Evolutionary conservation across 2,888 invertebrate species (phyloP).

Genomic region (Caenorhabditis afra): DNA sequence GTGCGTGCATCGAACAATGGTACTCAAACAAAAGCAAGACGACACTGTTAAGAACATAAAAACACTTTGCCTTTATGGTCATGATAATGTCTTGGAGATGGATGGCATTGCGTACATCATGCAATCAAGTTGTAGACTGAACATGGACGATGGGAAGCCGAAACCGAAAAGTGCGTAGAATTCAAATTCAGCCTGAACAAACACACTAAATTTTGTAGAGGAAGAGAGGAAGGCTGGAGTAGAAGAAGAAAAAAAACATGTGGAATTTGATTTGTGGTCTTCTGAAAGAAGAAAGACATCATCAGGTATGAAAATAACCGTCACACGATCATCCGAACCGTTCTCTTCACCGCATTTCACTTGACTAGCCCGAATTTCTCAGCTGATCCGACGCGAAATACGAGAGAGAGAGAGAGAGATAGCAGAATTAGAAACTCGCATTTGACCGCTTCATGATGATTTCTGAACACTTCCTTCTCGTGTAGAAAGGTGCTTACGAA

Average conservation of each 20-base stretch:
- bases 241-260: background rate
- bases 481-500: conserved; percentile 23
- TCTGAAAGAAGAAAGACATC: conserved; percentile 36
- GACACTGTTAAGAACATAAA: conserved; percentile 39
- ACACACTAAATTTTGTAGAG: background rate
- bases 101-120: conserved; percentile 18
- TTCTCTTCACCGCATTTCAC: conserved; percentile 23
- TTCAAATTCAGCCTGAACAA: background rate
- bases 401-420: too few species aligned
- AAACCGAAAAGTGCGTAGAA: background rate
- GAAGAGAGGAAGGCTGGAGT: background rate
- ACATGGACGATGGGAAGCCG: background rate
- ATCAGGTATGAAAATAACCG: conserved; percentile 39
- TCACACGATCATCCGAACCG: conserved; percentile 14
- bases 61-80: conserved; percentile 51
- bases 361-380: conserved; percentile 20
- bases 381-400: conserved; percentile 27
- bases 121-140: conserved; percentile 28
- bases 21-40: conserved; percentile 41
- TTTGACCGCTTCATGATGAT: conserved; percentile 13
- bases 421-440: background rate
- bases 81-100: conserved; percentile 51
- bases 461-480: conserved; percentile 37
- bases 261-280: conserved; percentile 31
- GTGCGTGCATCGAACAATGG: conserved; percentile 32